Evolutionary conservation across 2,113 vertebrate species (phyloP).

Genomic region (Fulica atra): DNA sequence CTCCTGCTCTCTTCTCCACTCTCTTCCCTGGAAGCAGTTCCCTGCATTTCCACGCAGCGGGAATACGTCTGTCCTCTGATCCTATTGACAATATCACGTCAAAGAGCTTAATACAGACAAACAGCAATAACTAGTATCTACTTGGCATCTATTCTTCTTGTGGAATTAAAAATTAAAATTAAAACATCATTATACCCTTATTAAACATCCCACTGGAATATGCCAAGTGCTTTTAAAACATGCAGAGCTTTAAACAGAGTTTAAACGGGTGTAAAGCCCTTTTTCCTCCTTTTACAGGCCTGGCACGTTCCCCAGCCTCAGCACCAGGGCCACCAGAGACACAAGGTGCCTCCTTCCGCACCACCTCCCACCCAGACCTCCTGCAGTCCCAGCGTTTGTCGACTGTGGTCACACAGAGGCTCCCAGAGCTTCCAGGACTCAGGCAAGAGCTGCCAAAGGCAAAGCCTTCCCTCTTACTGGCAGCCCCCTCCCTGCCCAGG

Average conservation of each 20-base stretch:
- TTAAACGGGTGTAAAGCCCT: not conserved
- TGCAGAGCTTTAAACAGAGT: not conserved
- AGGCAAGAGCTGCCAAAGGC: not conserved
- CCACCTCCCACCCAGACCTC: not conserved
- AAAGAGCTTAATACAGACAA: constrained; percentile 1
- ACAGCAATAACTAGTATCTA: constrained; percentile 17
- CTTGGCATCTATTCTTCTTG: constrained; percentile 48
- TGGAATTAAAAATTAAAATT: constrained; percentile 69
- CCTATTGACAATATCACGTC: not conserved
- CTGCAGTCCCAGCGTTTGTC: rapidly evolving
- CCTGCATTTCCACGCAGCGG: not conserved
- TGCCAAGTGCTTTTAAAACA: constrained; percentile 37
- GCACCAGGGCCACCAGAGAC: not conserved
- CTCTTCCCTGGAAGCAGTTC: not conserved
- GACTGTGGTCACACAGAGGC: rapidly evolving
- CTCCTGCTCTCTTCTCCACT: not conserved
- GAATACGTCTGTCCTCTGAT: not conserved
- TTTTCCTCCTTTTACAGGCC: not conserved
- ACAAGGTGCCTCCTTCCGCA: not conserved
- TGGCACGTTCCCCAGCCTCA: not conserved
- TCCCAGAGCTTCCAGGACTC: not conserved
- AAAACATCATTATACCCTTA: constrained; percentile 55
- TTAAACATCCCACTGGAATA: constrained; percentile 52
- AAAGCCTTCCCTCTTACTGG: not conserved
- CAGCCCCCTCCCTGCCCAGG: not conserved